Evolutionary conservation across 1,140 invertebrate genomes (phyloP).

Genomic region (Lamellibrachia luymesi): DNA sequence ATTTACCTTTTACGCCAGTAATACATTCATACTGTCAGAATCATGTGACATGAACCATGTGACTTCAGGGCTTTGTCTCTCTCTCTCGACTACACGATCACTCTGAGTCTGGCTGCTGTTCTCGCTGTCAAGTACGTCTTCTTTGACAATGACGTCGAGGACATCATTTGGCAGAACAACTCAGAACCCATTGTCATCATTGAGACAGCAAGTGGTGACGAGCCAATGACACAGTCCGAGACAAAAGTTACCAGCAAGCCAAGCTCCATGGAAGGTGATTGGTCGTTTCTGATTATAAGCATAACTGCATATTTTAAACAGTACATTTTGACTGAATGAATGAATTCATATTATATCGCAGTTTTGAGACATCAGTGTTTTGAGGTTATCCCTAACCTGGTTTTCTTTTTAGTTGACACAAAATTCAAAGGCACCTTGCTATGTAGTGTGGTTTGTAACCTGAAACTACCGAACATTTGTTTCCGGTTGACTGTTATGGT

Average conservation of each 20-base stretch:
- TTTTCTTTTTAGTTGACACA: too few relatives aligned
- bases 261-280: background rate
- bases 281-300: background rate
- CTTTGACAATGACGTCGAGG: conserved; percentile 60
- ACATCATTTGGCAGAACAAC: background rate
- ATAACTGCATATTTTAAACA: background rate
- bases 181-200: background rate
- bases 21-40: background rate
- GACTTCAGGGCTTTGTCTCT: conserved; percentile 71
- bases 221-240: conserved; percentile 19
- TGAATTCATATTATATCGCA: background rate
- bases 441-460: too few relatives aligned
- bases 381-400: background rate
- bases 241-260: conserved; percentile 7
- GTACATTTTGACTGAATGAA: too few relatives aligned
- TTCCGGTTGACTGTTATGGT: too few relatives aligned
- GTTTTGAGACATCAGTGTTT: too few relatives aligned
- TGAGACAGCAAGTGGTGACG: background rate
- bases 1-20: background rate
- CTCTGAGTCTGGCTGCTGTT: conserved; percentile 78
- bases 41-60: conserved; percentile 13
- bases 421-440: background rate
- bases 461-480: too few relatives aligned
- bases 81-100: conserved; percentile 83
- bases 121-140: conserved; percentile 86